A percentile compares a stretch with the other conserved stretches of the same genome.
These are phyloP conservation scores for Xerus rutilus DNA, from an alignment of 2,797 vertebrate genomes.

Conservation along the genomic window DNA sequence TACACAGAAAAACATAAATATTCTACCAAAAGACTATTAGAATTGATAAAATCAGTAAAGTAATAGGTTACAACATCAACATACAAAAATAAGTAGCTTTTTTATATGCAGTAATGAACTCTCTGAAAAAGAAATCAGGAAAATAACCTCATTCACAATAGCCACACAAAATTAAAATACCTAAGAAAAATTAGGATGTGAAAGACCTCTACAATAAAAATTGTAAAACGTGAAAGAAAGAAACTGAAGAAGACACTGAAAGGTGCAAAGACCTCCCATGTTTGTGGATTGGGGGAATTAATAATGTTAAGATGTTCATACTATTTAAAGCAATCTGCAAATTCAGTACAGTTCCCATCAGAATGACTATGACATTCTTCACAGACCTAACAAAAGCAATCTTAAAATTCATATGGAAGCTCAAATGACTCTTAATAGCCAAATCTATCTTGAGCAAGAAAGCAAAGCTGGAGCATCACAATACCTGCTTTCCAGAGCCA, in stretches of 20 bases:
- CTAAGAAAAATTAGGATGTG: neutral
- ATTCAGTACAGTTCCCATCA: neutral
- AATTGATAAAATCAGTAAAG: neutral
- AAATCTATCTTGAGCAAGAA: neutral
- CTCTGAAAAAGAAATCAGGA: neutral
- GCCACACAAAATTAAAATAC: neutral
- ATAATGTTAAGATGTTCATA: neutral
- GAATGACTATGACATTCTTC: neutral
- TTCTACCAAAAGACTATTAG: neutral
- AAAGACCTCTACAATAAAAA: neutral
- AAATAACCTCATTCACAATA: neutral
- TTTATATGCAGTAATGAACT: neutral
- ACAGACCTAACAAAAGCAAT: neutral
- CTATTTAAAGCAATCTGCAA: neutral
- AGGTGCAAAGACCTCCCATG: neutral
- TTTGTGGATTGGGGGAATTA: neutral
- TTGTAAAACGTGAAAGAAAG: neutral
- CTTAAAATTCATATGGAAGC: neutral
- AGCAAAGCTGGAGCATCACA: neutral
- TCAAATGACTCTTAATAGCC: neutral
- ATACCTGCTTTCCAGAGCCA: neutral
- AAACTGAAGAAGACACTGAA: neutral
- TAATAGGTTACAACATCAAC: too few species aligned
- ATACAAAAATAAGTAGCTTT: too few species aligned
- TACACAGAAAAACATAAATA: neutral